Base-by-base conservation (phyloP, 2,888 invertebrate genomes). In the Ceriagrion tenellum region DNA sequence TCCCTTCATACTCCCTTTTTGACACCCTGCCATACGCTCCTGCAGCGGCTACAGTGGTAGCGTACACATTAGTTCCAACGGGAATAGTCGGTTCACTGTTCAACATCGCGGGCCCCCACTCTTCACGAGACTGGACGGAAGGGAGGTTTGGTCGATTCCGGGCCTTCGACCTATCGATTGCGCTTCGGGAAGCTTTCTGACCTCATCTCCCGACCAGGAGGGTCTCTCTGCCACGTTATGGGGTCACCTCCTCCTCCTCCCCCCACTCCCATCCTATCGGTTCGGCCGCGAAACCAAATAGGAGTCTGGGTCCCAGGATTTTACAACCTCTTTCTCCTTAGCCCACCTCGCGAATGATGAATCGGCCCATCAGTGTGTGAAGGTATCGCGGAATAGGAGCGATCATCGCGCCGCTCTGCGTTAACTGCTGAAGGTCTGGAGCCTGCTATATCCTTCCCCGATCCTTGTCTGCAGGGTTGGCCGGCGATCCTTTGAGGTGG, bases 341-440 rank as follows among this genome's bases (percentile, higher is more conserved):
- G 6, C 40, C 63, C 91, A 12, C 91, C 35, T 91, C 56, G 91
- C 91, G 91, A 91, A 91, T 91, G 69, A 91, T 63, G 91, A 91
- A 91, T 91, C 47, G 89, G 16, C 89, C 55, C 55, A 55, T 40
- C 23, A 35, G 81, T 81, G 47, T 69, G 59, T 59, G n/a, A n/a
- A 59, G 47, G 47, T 4, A 59, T 90, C 56, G 59, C 59, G 12
- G 90, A 59, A 90, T 30, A n/a, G 90, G 90, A 18, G 30, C n/a
- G 56, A n/a, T 56, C 23, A 30, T 26, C 55, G 56, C 90, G 35
- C 26, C 56, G n/a, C 3, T 69, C 47, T 47, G 47, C 69, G 26
- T 69, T 26, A 26, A 20, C 26, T 10, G 12, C 69, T 69, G 26
- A 69, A 8, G 26, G 69, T 69, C 69, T 59, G n/a, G 12, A 26